Evolutionary conservation across 2,797 vertebrate genomes (phyloP).

Genomic region (Hemibagrus guttatus): DNA sequence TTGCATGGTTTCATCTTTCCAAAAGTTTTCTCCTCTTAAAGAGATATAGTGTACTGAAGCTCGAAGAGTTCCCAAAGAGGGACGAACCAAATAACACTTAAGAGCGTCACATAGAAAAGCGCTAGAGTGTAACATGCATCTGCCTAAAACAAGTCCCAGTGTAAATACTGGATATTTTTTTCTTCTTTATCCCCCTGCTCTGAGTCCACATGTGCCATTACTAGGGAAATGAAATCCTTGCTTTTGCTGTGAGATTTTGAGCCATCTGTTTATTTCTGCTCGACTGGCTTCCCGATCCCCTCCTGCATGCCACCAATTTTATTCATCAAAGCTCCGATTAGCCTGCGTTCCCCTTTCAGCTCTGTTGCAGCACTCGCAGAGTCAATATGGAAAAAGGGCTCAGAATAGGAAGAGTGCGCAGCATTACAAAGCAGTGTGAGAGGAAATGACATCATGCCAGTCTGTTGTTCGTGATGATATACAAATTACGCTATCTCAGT

Average conservation of each 20-base stretch:
- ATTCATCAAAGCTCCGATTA: conserved; percentile 57
- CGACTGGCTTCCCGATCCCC: conserved; percentile 37
- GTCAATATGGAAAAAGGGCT: conserved; percentile 17
- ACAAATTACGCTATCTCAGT: neutral
- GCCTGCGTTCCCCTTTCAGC: conserved; percentile 39
- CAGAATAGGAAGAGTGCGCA: neutral
- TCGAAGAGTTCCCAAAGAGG: neutral
- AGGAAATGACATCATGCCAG: neutral
- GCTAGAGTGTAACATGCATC: conserved; percentile 1
- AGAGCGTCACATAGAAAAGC: neutral
- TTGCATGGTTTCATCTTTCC: neutral
- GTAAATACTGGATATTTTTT: neutral
- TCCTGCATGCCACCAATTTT: conserved; percentile 50
- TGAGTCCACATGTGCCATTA: conserved; percentile 18
- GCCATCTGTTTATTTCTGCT: conserved; percentile 56
- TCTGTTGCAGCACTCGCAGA: conserved; percentile 21
- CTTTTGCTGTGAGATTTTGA: conserved; percentile 43
- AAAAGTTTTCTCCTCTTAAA: neutral
- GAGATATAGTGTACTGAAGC: neutral
- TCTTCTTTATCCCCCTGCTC: neutral
- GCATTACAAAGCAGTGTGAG: neutral
- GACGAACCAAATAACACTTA: neutral
- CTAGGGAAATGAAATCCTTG: conserved; percentile 28
- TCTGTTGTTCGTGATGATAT: neutral
- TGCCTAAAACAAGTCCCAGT: conserved; percentile 6